These are phyloP conservation scores for Corella eumyota DNA, from an alignment of 23 tunicate species.

Conservation along the genomic window DNA sequence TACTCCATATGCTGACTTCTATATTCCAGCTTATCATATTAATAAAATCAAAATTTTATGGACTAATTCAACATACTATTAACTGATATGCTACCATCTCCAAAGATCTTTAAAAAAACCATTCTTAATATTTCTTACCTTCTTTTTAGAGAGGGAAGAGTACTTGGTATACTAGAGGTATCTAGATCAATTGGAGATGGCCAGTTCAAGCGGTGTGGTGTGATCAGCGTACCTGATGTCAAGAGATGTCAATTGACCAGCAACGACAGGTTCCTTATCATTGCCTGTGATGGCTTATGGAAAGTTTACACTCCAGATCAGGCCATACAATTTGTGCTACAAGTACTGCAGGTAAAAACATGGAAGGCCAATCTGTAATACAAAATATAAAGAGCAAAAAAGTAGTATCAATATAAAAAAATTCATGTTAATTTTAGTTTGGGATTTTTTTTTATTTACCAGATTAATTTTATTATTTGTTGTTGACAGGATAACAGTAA, in stretches of 20 bases:
- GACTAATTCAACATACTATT: too few relatives aligned
- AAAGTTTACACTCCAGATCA: conserved; percentile 73
- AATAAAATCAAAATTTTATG: too few relatives aligned
- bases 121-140: too few relatives aligned
- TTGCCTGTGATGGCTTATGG: conserved; percentile 95
- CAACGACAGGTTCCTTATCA: conserved; percentile 65
- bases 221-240: conserved; percentile 81
- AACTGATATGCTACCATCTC: too few relatives aligned
- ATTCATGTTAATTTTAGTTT: too few relatives aligned
- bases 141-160: conserved; percentile 59
- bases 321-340: conserved; percentile 75
- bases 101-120: too few relatives aligned
- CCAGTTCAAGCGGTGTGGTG: conserved; percentile 87
- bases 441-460: background rate
- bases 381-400: background rate
- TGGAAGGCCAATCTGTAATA: too few relatives aligned
- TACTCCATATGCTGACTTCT: too few relatives aligned
- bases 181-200: conserved; percentile 91
- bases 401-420: too few relatives aligned
- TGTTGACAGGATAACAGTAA: conserved; percentile 45
- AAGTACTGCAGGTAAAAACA: conserved; percentile 66
- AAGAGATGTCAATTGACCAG: conserved; percentile 61
- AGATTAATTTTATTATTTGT: background rate
- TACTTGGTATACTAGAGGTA: conserved; percentile 81
- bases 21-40: too few relatives aligned